Base-by-base conservation (phyloP, 2,888 invertebrate genomes). In the Zaprionus lineosus region DNA sequence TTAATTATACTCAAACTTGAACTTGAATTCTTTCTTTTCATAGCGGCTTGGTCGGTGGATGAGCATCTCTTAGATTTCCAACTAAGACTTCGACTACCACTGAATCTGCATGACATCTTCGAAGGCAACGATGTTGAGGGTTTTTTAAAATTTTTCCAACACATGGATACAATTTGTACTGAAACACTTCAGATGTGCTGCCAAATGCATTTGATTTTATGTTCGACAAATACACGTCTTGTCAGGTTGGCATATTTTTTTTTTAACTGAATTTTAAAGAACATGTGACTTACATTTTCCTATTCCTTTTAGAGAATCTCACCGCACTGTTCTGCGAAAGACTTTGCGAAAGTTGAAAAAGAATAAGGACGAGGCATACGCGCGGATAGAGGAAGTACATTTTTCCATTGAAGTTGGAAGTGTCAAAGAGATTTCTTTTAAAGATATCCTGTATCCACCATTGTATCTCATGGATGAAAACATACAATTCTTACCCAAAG, bases 401-500 rank as follows among this genome's bases (percentile, higher is more conserved):
- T 83, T 85, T 44, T 18, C 56, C 18, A 67, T 88, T 40, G 83
- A 82, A 59, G 37, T 87, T 6, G 61, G 61, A 14, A 87, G 86
- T 47, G 41, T 86, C 2, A 64, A 69, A n/a, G 69, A 73, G 46
- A 34, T 79, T 3, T 76, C 74, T 1, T 87, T 78, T 11, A 79
- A 63, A 29, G 69, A 87, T 53, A 85, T 87, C 41, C 8, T 74
- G 18, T 52, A 73, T 7, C 87, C 87, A 1, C 70, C 72, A 2
- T 33, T 87, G 15, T 69, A 87, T 61, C 39, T 61, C 6, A 87
- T 88, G 19, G 52, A 70, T 37, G 81, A 88, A 31, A 69, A 75
- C 1, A 77, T 88, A 18, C 84, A 86, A 39, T 64, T 57, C 62
- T 47, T 87, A 40, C 87, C 87, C n/a, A 73, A 62, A 9, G 87